phyloP scores from a whole-genome alignment of 2,113 vertebrate species.

The Apaloderma vittatum region DNA sequence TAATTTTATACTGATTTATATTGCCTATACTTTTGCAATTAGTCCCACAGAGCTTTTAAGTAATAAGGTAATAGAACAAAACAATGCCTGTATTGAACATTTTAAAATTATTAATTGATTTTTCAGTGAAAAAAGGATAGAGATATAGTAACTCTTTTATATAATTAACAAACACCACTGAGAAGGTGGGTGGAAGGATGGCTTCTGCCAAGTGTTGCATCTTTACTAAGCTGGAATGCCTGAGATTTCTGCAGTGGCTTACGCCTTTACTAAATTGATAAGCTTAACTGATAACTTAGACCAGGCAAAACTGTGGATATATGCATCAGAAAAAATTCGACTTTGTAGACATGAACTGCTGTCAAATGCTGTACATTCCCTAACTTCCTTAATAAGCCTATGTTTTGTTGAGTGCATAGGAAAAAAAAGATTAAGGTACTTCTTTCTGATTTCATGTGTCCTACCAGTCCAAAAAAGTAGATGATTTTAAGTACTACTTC shows the following conservation, averaged over 20 bases:
- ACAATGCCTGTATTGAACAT: neutral
- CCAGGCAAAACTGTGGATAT: neutral
- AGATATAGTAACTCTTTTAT: neutral
- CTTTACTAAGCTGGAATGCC: neutral
- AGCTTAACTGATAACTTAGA: neutral
- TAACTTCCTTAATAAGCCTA: neutral
- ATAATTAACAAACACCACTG: neutral
- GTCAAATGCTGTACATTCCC: neutral
- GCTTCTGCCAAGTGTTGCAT: neutral
- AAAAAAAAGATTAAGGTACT: neutral
- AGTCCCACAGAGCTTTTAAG: neutral
- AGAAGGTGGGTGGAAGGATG: neutral
- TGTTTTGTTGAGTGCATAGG: neutral
- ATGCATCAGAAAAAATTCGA: neutral
- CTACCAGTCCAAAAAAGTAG: neutral
- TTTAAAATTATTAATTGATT: neutral
- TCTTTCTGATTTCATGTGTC: neutral
- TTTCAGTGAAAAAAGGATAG: neutral
- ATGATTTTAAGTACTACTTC: neutral
- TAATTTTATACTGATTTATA: conserved; percentile 75
- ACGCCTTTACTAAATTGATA: neutral
- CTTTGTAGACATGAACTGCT: neutral
- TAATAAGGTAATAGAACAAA: neutral
- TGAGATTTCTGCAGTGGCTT: neutral
- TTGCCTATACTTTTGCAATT: conserved; percentile 41